phyloP scores from a whole-genome alignment of 2,113 vertebrate genomes.

The Oriolus oriolus region DNA sequence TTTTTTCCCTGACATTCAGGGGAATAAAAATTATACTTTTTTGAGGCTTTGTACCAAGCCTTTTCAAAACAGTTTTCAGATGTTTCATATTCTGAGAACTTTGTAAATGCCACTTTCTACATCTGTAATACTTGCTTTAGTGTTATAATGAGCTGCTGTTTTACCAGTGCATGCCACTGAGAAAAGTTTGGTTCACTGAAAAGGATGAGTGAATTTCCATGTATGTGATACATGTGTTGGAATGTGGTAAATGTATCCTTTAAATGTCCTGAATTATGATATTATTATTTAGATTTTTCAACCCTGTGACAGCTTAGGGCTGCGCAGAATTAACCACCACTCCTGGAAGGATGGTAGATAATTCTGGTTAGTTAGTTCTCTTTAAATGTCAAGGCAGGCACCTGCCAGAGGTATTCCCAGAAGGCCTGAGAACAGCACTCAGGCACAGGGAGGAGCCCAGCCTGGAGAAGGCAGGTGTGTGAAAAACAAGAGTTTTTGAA shows the following conservation, averaged over 20 bases:
- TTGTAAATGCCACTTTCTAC: not conserved
- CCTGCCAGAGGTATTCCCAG: not conserved
- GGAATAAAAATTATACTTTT: not conserved
- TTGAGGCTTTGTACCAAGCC: not conserved
- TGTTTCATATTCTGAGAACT: not conserved
- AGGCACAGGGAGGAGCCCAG: accelerated
- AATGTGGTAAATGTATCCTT: not conserved
- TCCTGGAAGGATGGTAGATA: not conserved
- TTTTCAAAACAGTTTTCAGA: not conserved
- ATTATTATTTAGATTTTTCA: not conserved
- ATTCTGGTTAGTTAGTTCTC: not conserved
- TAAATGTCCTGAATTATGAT: not conserved
- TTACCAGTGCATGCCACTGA: not conserved
- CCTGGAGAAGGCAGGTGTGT: not conserved
- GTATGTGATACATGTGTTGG: accelerated
- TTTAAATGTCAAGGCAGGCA: not conserved
- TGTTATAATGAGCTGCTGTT: not conserved
- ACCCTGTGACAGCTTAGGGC: not conserved
- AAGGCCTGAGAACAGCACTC: not conserved
- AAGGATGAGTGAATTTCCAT: not conserved
- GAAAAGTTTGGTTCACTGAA: not conserved
- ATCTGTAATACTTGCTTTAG: not conserved
- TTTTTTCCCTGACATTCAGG: not conserved
- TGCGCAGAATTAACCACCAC: not conserved
- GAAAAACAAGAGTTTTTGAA: not conserved